Percentiles rank a stretch among this genome's conserved stretches.
Conservation (phyloP, 2,797 vertebrate species). For the Myiotriccus ornatus region DNA sequence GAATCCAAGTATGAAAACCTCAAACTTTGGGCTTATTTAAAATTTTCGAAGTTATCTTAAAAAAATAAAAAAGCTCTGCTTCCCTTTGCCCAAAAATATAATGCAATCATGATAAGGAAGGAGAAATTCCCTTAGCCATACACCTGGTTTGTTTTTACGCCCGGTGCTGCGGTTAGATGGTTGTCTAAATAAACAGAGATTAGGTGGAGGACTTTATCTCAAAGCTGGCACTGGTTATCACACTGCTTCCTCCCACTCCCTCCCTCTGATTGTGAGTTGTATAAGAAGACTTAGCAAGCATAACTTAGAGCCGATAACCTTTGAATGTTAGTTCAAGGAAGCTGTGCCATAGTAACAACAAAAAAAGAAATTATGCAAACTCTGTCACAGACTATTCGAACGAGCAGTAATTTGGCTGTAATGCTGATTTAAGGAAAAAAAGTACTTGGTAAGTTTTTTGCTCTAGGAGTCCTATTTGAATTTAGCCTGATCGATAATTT, state of each 20-base stretch:
- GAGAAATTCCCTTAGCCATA: constrained; percentile 25
- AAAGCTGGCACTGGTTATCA: constrained; percentile 78
- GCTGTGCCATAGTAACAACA: constrained; percentile 46
- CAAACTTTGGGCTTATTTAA: neutral
- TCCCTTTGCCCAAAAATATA: constrained; percentile 57
- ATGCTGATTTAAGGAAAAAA: neutral
- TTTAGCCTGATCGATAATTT: constrained; percentile 9
- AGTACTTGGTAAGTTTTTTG: neutral
- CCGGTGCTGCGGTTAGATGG: constrained; percentile 67
- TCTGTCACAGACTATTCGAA: neutral
- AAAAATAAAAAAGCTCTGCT: neutral
- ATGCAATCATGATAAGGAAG: neutral
- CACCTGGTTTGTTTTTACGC: constrained; percentile 54
- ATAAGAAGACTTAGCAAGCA: constrained; percentile 76
- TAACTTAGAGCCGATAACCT: constrained; percentile 74
- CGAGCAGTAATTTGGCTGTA: neutral
- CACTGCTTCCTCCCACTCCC: constrained; percentile 73
- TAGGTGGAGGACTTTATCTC: constrained; percentile 79
- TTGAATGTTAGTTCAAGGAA: constrained; percentile 71
- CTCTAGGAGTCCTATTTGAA: neutral
- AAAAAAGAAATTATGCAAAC: constrained; percentile 24
- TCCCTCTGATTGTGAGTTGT: constrained; percentile 79
- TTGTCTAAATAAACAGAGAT: constrained; percentile 77
- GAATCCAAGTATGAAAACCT: neutral
- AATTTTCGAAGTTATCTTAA: constrained; percentile 60